Conservation (phyloP, 2,888 invertebrate species). For the Anoplius nigerrimus region DNA sequence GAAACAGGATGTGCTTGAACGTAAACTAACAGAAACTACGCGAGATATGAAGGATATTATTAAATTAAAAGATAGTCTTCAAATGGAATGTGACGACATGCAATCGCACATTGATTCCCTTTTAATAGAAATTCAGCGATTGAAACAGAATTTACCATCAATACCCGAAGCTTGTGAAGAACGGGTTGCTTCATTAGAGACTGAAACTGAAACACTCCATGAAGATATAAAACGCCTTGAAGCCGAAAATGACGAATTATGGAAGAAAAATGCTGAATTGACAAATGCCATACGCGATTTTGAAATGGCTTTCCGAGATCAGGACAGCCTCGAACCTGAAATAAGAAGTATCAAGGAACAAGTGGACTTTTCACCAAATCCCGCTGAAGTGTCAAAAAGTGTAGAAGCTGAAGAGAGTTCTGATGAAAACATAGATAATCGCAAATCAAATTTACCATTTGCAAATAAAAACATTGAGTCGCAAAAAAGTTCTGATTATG, state of each 20-base stretch:
- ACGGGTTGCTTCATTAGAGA: constrained; percentile 66
- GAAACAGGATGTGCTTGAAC: constrained; percentile 72
- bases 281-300: constrained; percentile 77
- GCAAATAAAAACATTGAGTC: constrained; percentile 69
- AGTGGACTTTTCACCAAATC: constrained; percentile 75
- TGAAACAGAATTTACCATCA: constrained; percentile 68
- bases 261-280: constrained; percentile 58
- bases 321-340: constrained; percentile 67
- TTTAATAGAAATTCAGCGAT: constrained; percentile 62
- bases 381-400: constrained; percentile 71
- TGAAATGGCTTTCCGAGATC: constrained; percentile 51
- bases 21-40: constrained; percentile 68
- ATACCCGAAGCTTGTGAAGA: constrained; percentile 72
- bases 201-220: constrained; percentile 71
- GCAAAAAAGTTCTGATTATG: constrained; percentile 71
- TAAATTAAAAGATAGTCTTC: constrained; percentile 66
- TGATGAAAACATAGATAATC: constrained; percentile 44
- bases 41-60: constrained; percentile 63
- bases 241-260: constrained; percentile 62
- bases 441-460: constrained; percentile 49
- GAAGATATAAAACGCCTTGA: constrained; percentile 75
- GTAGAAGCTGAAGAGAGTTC: constrained; percentile 54
- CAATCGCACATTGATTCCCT: constrained; percentile 71
- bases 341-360: constrained; percentile 77
- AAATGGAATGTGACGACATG: constrained; percentile 68